Base-by-base conservation (phyloP, 2,888 invertebrate genomes). In the Melanostoma scalare region DNA sequence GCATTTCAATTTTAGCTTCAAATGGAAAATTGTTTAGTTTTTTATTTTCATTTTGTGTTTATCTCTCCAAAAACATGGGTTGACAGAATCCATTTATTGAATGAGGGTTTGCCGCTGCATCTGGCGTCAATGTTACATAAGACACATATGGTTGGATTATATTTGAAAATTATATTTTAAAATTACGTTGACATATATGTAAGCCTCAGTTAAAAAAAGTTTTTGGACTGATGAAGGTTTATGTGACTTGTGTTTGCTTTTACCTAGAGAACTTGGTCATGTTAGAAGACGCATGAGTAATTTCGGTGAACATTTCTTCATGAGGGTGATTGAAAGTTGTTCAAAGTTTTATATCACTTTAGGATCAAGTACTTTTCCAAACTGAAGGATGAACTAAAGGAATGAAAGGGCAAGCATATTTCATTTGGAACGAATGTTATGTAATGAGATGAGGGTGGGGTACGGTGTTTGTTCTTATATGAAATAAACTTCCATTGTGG, bases 51-150 rank as follows among this genome's bases (percentile, higher is more conserved):
- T 20, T 20, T 20, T 20, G 20, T 20, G 20, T 20, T 20, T 20
- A 20, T 20, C 20, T 20, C 38, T 58, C 36, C 10, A n/a, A 52
- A 52, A 10, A 52, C 38, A 33, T 42, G 55, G 77, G 68, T 82
- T 77, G 82, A 78, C 82, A 82, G 73, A 82, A 82, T 82, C 67
- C 68, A 82, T 77, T 77, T 72, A 82, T 73, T 77, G 82, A 73
- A 67, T 48, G 69, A 69, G n/a, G 33, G 48, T 50, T 69, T 58
- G 35, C 36, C 48, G 46, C 58, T 74, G 68, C 55, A 74, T 80
- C 55, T 74, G 61, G 55, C 38, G 53, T 68, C 56, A 63, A 40
- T 69, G 69, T 63, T 61, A 52, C 61, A 38, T 52, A 71, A 52
- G 30, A 46, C 55, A 65, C 38, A 50, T 76, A 31, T 35, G 46